These are phyloP conservation scores for Vultur gryphus DNA, from an alignment of 2,797 vertebrate genomes.

Conservation along the genomic window DNA sequence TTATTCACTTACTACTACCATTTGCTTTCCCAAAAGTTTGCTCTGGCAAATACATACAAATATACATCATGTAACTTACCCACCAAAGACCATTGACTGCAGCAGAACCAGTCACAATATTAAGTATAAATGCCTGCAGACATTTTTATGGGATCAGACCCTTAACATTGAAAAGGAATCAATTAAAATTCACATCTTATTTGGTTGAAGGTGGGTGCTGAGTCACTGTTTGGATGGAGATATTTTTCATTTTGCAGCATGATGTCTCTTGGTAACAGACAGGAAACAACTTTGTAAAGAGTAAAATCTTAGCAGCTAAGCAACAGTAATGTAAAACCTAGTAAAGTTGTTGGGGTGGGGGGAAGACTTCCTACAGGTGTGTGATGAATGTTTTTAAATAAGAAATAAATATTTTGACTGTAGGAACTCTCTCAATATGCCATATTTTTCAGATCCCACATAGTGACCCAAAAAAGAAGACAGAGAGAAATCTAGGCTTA, in stretches of 20 bases:
- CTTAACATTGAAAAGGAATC: background rate
- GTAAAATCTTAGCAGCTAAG: background rate
- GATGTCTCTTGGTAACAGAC: background rate
- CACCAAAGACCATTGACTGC: background rate
- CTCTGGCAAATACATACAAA: background rate
- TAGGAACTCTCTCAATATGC: background rate
- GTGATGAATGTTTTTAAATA: background rate
- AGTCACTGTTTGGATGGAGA: background rate
- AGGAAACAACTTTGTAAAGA: background rate
- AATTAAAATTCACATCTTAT: background rate
- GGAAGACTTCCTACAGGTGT: background rate
- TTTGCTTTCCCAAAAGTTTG: background rate
- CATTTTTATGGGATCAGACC: background rate
- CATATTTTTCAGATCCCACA: background rate
- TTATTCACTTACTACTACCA: background rate
- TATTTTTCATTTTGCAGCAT: background rate
- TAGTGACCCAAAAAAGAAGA: background rate
- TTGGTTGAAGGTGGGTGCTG: background rate
- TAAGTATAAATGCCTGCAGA: background rate
- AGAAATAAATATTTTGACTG: background rate
- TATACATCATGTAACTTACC: background rate
- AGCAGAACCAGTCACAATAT: background rate
- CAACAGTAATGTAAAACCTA: background rate
- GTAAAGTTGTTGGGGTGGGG: rapidly evolving
- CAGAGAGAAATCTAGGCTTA: background rate